These are phyloP conservation scores for Chydorus sphaericus DNA, from an alignment of 2,888 invertebrate genomes.

Conservation along the genomic window DNA sequence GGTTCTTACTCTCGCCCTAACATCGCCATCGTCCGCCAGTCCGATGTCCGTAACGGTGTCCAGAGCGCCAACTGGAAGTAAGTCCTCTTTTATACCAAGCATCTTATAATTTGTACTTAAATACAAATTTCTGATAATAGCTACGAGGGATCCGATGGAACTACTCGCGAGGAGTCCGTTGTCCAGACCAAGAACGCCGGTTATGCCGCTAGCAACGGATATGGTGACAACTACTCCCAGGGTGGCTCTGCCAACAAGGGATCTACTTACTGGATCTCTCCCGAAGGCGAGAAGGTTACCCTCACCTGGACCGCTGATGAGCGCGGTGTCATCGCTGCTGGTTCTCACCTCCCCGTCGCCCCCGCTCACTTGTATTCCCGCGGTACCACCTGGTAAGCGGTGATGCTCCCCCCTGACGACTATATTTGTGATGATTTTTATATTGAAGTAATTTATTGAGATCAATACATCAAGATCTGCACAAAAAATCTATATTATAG, in stretches of 20 bases:
- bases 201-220: background rate
- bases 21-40: slow-evolving; percentile 13
- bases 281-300: slow-evolving; percentile 35
- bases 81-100: background rate
- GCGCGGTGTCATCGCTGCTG: slow-evolving; percentile 38
- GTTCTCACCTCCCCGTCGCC: slow-evolving; percentile 17
- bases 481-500: too few species aligned
- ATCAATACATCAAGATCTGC: too few species aligned
- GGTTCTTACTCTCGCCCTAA: background rate
- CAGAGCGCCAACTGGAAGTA: slow-evolving; percentile 14
- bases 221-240: background rate
- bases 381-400: too few species aligned
- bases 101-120: background rate
- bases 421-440: too few species aligned
- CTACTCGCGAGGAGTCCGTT: slow-evolving; percentile 7
- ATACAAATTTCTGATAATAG: background rate
- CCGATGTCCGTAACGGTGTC: slow-evolving; percentile 11
- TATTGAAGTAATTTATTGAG: too few species aligned
- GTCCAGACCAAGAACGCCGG: background rate
- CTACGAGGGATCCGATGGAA: slow-evolving; percentile 10
- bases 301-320: slow-evolving; percentile 40
- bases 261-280: slow-evolving; percentile 33
- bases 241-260: slow-evolving; percentile 32
- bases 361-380: slow-evolving; percentile 6
- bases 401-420: background rate